phyloP scores from a whole-genome alignment of 2,888 invertebrate genomes.

The Oscheius myriophilus region DNA sequence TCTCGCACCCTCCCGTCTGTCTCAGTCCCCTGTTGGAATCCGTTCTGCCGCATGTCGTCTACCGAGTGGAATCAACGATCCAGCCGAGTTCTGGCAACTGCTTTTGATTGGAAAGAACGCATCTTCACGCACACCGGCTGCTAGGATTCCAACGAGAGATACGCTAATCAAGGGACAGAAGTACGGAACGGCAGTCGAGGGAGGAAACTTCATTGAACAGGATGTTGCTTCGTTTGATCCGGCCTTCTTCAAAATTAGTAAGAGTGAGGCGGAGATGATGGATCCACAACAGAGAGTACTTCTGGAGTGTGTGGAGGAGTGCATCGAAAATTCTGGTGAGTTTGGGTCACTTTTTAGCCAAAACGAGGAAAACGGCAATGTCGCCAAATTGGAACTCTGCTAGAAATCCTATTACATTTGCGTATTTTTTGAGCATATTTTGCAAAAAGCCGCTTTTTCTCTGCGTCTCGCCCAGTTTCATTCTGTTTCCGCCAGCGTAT shows the following conservation, averaged over 20 bases:
- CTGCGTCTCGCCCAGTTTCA: too few species aligned
- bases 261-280: constrained; percentile 63
- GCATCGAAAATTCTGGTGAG: constrained; percentile 58
- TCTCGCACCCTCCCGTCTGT: constrained; percentile 13
- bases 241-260: constrained; percentile 63
- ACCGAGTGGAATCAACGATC: constrained; percentile 55
- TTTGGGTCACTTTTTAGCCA: too few species aligned
- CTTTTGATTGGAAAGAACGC: constrained; percentile 56
- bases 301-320: constrained; percentile 64
- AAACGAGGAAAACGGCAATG: constrained; percentile 9
- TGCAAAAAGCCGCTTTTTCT: too few species aligned
- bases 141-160: constrained; percentile 59
- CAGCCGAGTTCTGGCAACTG: constrained; percentile 59
- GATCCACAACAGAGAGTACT: constrained; percentile 68
- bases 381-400: neutral
- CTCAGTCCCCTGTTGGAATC: constrained; percentile 18
- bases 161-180: constrained; percentile 50
- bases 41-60: constrained; percentile 58
- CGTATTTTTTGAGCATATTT: too few species aligned
- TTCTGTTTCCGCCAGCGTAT: too few species aligned
- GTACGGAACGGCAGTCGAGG: constrained; percentile 58
- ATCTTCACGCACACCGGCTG: constrained; percentile 56
- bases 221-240: constrained; percentile 58
- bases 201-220: constrained; percentile 60
- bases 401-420: too few species aligned